Evolutionary conservation across 2,113 vertebrate species (phyloP).

Genomic region (Neopipo cinnamomea): DNA sequence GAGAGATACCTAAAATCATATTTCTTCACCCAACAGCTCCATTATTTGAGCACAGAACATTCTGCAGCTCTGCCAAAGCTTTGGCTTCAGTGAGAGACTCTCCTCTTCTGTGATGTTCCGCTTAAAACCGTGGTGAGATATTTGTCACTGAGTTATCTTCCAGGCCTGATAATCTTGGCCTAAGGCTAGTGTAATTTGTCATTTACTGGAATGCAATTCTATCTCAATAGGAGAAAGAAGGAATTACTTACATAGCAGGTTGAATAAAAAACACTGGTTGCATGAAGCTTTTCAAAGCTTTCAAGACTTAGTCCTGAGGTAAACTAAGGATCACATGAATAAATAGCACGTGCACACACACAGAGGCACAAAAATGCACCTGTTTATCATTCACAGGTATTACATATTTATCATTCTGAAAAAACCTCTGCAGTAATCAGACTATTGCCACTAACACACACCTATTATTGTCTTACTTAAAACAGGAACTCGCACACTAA

Average conservation of each 20-base stretch:
- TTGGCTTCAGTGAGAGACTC: background rate
- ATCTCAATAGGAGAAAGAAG: background rate
- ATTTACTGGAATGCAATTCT: background rate
- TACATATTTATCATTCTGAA: background rate
- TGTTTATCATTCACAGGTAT: background rate
- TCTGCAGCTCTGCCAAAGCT: background rate
- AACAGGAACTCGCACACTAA: background rate
- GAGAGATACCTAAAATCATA: background rate
- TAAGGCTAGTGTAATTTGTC: background rate
- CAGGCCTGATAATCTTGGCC: background rate
- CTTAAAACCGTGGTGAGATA: background rate
- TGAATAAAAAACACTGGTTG: background rate
- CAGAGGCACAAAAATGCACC: background rate
- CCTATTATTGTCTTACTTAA: background rate
- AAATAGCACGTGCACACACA: background rate
- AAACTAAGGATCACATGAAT: background rate
- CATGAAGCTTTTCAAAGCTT: background rate
- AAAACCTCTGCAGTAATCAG: background rate
- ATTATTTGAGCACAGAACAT: background rate
- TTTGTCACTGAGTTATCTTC: background rate
- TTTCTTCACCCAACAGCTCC: background rate
- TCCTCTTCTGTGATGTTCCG: background rate
- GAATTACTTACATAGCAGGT: background rate
- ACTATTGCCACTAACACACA: background rate
- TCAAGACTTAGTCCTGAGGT: background rate